Conservation (phyloP, 2,888 invertebrate genomes). For the Diarsia rubi region DNA sequence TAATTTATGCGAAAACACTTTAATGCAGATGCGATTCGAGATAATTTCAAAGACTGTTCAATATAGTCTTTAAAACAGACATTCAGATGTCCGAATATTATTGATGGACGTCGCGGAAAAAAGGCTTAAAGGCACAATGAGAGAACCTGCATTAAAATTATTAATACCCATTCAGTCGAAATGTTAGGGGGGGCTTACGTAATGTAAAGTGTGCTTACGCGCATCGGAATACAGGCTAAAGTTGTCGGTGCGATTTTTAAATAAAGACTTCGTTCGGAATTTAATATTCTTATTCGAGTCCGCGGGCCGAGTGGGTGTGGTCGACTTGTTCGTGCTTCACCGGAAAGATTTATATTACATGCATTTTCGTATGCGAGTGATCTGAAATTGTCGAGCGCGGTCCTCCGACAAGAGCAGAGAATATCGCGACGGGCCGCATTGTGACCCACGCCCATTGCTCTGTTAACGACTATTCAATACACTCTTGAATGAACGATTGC, state of each 20-base stretch:
- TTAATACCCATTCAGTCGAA: constrained; percentile 87
- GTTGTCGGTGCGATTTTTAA: constrained; percentile 80
- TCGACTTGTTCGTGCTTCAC: constrained; percentile 88
- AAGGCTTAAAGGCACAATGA: constrained; percentile 83
- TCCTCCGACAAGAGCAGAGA: constrained; percentile 69
- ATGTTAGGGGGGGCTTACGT: constrained; percentile 53
- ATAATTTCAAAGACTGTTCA: constrained; percentile 83
- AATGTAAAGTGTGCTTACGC: constrained; percentile 78
- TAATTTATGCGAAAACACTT: constrained; percentile 79
- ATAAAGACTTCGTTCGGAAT: constrained; percentile 88
- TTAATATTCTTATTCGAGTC: constrained; percentile 89
- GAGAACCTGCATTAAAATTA: constrained; percentile 88
- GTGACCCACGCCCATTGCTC: constrained; percentile 87
- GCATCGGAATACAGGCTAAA: constrained; percentile 82
- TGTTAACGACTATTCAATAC: constrained; percentile 90
- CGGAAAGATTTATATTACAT: constrained; percentile 91
- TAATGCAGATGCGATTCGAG: constrained; percentile 80
- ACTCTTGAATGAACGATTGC: constrained; percentile 89
- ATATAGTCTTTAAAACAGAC: constrained; percentile 85
- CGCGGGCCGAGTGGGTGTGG: constrained; percentile 89
- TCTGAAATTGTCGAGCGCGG: constrained; percentile 88
- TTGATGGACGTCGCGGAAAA: constrained; percentile 88
- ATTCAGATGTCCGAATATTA: constrained; percentile 88
- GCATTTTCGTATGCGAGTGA: constrained; percentile 89
- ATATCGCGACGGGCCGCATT: constrained; percentile 77